Base-by-base conservation (phyloP, 2,888 invertebrate genomes). In the Thymelicus lineola region DNA sequence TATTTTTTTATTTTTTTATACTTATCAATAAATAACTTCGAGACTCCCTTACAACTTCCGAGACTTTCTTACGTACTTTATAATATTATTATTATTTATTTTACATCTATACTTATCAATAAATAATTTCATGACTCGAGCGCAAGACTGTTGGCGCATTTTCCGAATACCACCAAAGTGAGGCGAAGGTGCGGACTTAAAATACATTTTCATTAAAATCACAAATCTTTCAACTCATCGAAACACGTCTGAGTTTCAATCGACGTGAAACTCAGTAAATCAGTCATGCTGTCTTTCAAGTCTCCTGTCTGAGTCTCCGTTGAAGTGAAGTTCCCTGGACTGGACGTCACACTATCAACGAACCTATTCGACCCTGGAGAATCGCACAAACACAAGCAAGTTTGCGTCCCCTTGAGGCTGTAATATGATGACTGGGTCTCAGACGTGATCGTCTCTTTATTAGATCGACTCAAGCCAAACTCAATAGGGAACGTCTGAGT, bases 381-480 rank as follows among this genome's bases (percentile, higher is more conserved):
- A 0, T 90, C 90, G 17, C 81, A 86, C 0, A 84, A 73, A 67
- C 92, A 92, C 1, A 84, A 73, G 28, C 92, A 93, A 0, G 93
- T 93, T 12, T 93, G 93, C 0, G 93, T 92, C 14, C 91, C 91
- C 50, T 93, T 92, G 0, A 91, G 88, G 50, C 86, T 90, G 14
- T 88, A 75, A 73, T 91, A 90, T 0, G 89, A 86, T 0, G 86
- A 85, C 9, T 87, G 85, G 0, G 86, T 87, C 42, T 86, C 82
- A 0, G 85, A 86, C 0, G 88, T 89, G 0, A 86, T 77, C 0
- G 91, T 93, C 17, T 90, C 87, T 38, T 91, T 93, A 35, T 91
- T 79, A 0, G 84, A 88, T 0, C 86, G 76, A 48, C 84, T 87
- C 7, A 88, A 68, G 0, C 86, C 89, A 50, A 91, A 90, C 55